Percentiles rank a stretch among this genome's conserved stretches.
Evolutionary conservation across 2,113 vertebrate species (phyloP).

Genomic region (Nesospiza acunhae): DNA sequence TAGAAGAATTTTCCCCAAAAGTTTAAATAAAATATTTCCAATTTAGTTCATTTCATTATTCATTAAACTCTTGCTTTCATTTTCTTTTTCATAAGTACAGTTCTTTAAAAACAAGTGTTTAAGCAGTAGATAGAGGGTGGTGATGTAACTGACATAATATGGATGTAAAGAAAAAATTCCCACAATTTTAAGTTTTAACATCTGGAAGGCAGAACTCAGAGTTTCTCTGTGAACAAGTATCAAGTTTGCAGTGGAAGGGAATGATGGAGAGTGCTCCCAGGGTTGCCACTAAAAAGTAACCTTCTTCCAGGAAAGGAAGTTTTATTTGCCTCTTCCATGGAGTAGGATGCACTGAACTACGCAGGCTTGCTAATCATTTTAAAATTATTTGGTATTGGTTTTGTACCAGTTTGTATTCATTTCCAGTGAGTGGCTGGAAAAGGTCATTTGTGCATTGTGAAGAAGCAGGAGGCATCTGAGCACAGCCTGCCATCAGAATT

Average conservation of each 20-base stretch:
- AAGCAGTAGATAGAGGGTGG: background rate
- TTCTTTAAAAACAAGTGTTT: background rate
- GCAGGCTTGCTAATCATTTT: background rate
- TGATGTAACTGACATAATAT: background rate
- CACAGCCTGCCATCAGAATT: background rate
- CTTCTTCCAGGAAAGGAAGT: background rate
- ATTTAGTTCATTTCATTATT: background rate
- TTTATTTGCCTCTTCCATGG: background rate
- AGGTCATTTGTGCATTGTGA: background rate
- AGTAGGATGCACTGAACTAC: background rate
- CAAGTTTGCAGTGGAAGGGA: background rate
- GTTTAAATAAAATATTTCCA: slow-evolving; percentile 23
- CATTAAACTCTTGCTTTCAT: background rate
- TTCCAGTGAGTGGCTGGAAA: background rate
- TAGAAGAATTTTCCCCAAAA: background rate
- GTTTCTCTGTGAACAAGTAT: background rate
- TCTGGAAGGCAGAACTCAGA: background rate
- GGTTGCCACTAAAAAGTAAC: background rate
- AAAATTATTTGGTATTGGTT: background rate
- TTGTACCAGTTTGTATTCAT: background rate
- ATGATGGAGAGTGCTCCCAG: background rate
- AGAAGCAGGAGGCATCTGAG: background rate
- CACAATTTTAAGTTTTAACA: background rate
- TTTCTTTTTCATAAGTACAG: background rate
- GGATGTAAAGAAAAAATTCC: background rate